phyloP scores from a whole-genome alignment of 92 coral and sea anemone genomes.

The Galaxea fascicularis region DNA sequence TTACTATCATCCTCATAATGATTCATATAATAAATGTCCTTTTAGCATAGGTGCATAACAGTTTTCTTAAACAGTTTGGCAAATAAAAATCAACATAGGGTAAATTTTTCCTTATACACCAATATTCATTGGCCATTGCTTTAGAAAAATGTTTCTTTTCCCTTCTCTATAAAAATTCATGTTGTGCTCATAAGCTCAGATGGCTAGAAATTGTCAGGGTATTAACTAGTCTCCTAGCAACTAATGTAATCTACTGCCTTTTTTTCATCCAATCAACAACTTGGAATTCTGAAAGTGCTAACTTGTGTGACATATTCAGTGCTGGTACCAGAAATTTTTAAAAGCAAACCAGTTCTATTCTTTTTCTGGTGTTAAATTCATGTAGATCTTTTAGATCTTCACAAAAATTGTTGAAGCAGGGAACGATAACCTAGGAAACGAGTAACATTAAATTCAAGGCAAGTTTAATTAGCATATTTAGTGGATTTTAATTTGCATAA shows the following conservation, averaged over 20 bases:
- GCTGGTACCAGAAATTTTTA: constrained; percentile 45
- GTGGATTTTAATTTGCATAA: constrained; percentile 27
- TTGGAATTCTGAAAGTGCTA: constrained; percentile 5
- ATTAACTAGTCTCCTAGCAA: constrained; percentile 41
- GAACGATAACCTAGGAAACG: constrained; percentile 28
- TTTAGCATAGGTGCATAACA: no score
- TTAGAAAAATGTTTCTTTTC: background rate
- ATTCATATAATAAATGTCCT: no score
- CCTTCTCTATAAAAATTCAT: background rate
- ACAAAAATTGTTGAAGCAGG: constrained; percentile 12
- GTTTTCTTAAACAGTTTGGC: no score
- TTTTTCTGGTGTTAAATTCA: constrained; percentile 1
- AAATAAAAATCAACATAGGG: no score
- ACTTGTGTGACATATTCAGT: constrained; percentile 22
- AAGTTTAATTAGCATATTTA: constrained; percentile 9
- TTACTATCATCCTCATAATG: no score
- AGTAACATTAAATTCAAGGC: constrained; percentile 11
- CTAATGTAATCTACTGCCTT: background rate
- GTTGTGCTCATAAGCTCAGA: constrained; percentile 9
- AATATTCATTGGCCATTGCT: background rate
- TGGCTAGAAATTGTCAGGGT: constrained; percentile 16
- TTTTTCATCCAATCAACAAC: constrained; percentile 27
- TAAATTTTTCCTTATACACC: no score
- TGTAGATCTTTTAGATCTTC: background rate
- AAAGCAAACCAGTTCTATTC: constrained; percentile 24